These are phyloP conservation scores for Mycalesis mineus DNA, from an alignment of 2,888 invertebrate species.

Conservation along the genomic window DNA sequence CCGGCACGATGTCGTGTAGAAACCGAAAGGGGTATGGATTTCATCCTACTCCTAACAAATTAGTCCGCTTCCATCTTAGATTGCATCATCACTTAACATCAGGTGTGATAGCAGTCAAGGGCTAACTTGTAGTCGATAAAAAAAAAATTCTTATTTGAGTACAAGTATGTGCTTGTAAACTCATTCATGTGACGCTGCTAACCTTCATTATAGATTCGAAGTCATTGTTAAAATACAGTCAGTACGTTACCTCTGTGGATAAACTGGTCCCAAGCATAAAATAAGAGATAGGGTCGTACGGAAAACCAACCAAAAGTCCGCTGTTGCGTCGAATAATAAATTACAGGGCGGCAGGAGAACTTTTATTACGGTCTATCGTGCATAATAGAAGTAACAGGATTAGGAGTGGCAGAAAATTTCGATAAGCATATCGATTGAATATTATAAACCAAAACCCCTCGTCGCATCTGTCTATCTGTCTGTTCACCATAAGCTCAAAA, in stretches of 20 bases:
- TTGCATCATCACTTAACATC: no score
- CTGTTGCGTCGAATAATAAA: conserved; percentile 10
- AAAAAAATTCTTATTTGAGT: no score
- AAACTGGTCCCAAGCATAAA: not conserved
- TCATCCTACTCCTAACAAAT: no score
- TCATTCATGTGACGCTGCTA: not conserved
- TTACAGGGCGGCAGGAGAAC: not conserved
- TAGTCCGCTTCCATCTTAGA: no score
- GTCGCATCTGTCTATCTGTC: no score
- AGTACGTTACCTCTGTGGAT: not conserved
- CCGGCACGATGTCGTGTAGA: no score
- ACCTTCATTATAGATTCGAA: conserved; percentile 1
- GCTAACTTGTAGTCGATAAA: no score
- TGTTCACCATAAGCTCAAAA: no score
- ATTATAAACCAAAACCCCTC: no score
- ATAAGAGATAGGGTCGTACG: conserved; percentile 3
- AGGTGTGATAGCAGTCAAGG: no score
- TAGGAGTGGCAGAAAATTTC: not conserved
- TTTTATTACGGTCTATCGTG: conserved; percentile 5
- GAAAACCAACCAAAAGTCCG: conserved; percentile 3
- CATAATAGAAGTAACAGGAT: not conserved
- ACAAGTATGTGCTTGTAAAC: no score
- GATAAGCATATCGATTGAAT: not conserved
- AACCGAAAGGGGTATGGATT: no score
- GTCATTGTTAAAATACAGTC: conserved; percentile 11